Evolutionary conservation across 2,797 vertebrate species (phyloP).

Genomic region (Anguilla marmorata): DNA sequence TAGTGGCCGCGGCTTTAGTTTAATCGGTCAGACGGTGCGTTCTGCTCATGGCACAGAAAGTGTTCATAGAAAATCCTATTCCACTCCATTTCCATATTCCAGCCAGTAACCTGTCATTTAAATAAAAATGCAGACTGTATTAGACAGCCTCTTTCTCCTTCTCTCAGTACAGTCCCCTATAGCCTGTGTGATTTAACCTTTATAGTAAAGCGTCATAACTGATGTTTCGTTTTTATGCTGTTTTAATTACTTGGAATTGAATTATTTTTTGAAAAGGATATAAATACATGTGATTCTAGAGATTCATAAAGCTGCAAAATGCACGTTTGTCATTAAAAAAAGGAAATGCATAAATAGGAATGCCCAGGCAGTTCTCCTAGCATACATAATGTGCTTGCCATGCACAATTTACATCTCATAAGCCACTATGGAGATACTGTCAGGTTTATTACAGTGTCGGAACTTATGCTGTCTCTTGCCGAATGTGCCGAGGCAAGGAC

Average conservation of each 20-base stretch:
- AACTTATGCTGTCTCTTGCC: not conserved
- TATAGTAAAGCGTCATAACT: not conserved
- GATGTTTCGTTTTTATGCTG: not conserved
- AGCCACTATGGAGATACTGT: not conserved
- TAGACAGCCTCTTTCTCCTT: not conserved
- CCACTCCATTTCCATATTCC: not conserved
- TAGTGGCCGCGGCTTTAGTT: not conserved
- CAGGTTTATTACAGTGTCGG: not conserved
- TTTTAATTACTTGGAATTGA: not conserved
- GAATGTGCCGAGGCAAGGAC: not conserved
- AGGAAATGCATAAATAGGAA: not conserved
- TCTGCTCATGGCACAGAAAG: not conserved
- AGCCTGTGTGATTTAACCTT: not conserved
- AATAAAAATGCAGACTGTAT: not conserved
- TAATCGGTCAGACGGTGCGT: not conserved
- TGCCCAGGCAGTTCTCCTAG: not conserved
- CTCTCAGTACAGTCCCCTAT: not conserved
- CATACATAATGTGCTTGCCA: not conserved
- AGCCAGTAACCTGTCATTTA: not conserved
- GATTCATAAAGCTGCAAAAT: not conserved
- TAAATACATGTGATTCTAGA: not conserved
- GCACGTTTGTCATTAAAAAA: not conserved
- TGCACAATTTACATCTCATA: not conserved
- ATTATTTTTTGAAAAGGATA: too few species aligned
- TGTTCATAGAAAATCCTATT: not conserved